phyloP scores from a whole-genome alignment of 2,113 vertebrate genomes.

The Psephotus haematonotus region DNA sequence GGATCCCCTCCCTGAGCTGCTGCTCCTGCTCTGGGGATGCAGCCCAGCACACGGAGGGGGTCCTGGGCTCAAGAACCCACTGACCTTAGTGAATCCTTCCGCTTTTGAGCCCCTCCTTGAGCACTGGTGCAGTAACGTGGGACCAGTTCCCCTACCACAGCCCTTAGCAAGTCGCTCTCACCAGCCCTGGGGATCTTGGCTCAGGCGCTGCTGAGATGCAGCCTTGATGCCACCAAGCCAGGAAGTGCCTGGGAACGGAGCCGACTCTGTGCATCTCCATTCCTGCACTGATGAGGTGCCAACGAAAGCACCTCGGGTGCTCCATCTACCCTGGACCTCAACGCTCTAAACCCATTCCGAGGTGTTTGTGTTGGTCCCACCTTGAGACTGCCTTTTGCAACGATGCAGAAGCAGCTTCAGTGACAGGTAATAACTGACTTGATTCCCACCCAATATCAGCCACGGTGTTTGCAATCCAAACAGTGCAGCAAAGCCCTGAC shows the following conservation, averaged over 20 bases:
- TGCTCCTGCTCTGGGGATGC: neutral
- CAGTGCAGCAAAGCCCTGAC: neutral
- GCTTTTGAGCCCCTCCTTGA: neutral
- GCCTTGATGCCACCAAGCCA: neutral
- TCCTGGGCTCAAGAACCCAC: neutral
- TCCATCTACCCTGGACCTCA: neutral
- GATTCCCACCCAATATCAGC: too few species aligned
- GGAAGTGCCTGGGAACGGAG: neutral
- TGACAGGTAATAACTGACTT: rapidly evolving
- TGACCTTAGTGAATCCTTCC: neutral
- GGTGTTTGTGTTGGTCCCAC: neutral
- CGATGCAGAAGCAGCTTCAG: neutral
- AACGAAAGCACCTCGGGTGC: neutral
- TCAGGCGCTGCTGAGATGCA: neutral
- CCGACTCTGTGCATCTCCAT: neutral
- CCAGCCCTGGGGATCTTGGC: neutral
- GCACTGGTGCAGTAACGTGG: neutral
- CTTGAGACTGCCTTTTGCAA: neutral
- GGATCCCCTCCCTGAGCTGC: neutral
- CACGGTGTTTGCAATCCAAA: rapidly evolving
- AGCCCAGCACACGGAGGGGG: neutral
- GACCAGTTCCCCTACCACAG: neutral
- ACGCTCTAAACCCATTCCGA: neutral
- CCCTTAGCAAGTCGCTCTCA: neutral
- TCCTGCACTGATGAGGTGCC: neutral